These are phyloP conservation scores for Catharus ustulatus DNA, from an alignment of 2,797 vertebrate genomes.

Conservation along the genomic window DNA sequence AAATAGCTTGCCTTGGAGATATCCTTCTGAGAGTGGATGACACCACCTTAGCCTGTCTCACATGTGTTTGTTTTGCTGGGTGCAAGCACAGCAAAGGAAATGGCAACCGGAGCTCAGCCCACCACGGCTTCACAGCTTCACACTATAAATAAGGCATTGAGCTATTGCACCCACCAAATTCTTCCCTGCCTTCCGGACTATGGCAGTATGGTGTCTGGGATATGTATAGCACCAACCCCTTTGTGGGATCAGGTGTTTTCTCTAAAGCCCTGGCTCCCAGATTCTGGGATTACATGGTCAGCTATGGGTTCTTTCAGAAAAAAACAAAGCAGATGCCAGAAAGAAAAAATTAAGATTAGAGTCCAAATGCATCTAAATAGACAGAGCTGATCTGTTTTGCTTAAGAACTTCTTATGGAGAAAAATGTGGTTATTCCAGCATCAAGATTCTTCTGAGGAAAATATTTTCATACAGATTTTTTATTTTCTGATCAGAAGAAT, in stretches of 20 bases:
- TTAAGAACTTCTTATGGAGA: neutral
- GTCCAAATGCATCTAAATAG: neutral
- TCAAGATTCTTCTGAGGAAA: neutral
- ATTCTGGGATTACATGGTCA: neutral
- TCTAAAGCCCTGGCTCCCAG: neutral
- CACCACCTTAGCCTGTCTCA: neutral
- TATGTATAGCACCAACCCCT: neutral
- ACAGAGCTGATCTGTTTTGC: neutral
- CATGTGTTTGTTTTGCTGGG: neutral
- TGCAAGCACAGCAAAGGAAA: conserved; percentile 5
- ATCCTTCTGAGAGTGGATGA: neutral
- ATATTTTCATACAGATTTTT: neutral
- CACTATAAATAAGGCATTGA: neutral
- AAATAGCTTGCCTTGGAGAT: neutral
- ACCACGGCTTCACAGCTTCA: neutral
- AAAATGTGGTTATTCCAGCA: neutral
- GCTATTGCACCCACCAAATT: neutral
- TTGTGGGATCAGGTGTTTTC: neutral
- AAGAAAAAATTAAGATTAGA: neutral
- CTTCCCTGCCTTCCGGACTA: neutral
- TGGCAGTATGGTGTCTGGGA: neutral
- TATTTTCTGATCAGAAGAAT: neutral
- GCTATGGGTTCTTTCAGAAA: neutral
- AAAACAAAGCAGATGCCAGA: neutral
- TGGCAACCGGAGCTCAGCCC: neutral